A percentile compares a stretch with the other conserved stretches of the same genome.
Conservation (phyloP, 2,888 invertebrate genomes). For the Leptinotarsa rubiginosa region DNA sequence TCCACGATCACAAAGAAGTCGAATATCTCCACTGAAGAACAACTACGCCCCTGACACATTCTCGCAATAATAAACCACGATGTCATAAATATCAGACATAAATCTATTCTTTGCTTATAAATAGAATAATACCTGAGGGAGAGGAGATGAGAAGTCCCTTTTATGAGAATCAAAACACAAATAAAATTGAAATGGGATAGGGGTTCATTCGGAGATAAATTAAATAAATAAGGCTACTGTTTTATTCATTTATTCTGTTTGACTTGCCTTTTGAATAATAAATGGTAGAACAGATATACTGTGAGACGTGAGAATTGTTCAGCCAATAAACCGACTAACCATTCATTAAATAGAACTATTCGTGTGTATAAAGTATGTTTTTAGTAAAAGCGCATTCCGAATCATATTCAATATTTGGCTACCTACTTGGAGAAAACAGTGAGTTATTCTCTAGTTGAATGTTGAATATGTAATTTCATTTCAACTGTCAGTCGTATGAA, state of each 20-base stretch:
- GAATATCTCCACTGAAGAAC: neutral
- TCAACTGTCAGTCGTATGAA: too few relatives aligned
- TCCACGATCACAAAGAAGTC: neutral
- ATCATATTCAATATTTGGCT: too few relatives aligned
- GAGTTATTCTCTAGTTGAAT: too few relatives aligned
- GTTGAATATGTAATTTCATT: too few relatives aligned
- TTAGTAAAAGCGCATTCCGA: neutral
- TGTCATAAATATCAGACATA: slow-evolving; percentile 15
- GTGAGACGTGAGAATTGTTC: slow-evolving; percentile 13
- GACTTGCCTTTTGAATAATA: slow-evolving; percentile 17
- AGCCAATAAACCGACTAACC: neutral
- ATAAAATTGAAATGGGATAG: slow-evolving; percentile 21
- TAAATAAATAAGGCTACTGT: slow-evolving; percentile 26
- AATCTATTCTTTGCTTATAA: slow-evolving; percentile 16
- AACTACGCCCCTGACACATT: slow-evolving; percentile 9
- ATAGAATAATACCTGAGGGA: slow-evolving; percentile 17
- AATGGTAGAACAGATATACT: neutral
- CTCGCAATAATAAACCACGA: slow-evolving; percentile 9
- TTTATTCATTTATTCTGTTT: slow-evolving; percentile 19
- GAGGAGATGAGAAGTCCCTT: neutral
- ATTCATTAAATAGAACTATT: slow-evolving; percentile 7
- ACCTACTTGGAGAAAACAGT: too few relatives aligned
- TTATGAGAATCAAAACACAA: slow-evolving; percentile 17
- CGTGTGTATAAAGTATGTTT: neutral
- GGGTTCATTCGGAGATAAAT: slow-evolving; percentile 17